These are phyloP conservation scores for Galendromus occidentalis DNA, from an alignment of 1,140 invertebrate species.

Conservation along the genomic window DNA sequence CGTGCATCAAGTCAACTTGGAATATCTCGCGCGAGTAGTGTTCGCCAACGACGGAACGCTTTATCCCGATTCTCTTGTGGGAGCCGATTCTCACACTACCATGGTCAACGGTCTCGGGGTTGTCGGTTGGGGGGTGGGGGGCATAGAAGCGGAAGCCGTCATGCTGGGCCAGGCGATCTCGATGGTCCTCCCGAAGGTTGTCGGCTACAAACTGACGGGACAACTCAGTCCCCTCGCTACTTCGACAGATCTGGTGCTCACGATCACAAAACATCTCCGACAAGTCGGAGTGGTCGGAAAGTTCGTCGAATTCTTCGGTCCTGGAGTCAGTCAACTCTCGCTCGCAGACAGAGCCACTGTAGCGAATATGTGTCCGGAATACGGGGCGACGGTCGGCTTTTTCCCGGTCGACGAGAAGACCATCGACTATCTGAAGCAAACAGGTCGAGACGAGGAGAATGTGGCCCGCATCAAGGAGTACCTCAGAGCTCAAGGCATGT, in stretches of 20 bases:
- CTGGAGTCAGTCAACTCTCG: slow-evolving; percentile 65
- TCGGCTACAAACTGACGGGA: slow-evolving; percentile 77
- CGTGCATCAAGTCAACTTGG: slow-evolving; percentile 93
- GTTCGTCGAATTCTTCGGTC: slow-evolving; percentile 95
- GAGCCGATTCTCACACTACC: slow-evolving; percentile 94
- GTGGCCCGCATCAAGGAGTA: slow-evolving; percentile 67
- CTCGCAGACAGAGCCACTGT: slow-evolving; percentile 67
- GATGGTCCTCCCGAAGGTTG: slow-evolving; percentile 85
- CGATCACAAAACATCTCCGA: slow-evolving; percentile 87
- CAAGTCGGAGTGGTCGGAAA: slow-evolving; percentile 89
- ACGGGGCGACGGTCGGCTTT: slow-evolving; percentile 83
- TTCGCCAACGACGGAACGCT: slow-evolving; percentile 47
- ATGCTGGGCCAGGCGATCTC: slow-evolving; percentile 80
- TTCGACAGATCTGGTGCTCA: slow-evolving; percentile 89
- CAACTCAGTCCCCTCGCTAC: slow-evolving; percentile 61
- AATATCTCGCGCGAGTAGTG: slow-evolving; percentile 85
- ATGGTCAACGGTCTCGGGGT: slow-evolving; percentile 84
- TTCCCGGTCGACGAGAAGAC: slow-evolving; percentile 82
- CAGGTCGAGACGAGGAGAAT: slow-evolving; percentile 64
- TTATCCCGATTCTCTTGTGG: slow-evolving; percentile 91
- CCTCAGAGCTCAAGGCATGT: slow-evolving; percentile 53
- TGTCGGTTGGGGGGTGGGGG: slow-evolving; percentile 44
- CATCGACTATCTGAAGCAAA: slow-evolving; percentile 64
- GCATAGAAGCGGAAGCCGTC: slow-evolving; percentile 41
- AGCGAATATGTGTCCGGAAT: slow-evolving; percentile 85